phyloP scores from a whole-genome alignment of 64 coral and sea anemone genomes.

The Porites lutea region DNA sequence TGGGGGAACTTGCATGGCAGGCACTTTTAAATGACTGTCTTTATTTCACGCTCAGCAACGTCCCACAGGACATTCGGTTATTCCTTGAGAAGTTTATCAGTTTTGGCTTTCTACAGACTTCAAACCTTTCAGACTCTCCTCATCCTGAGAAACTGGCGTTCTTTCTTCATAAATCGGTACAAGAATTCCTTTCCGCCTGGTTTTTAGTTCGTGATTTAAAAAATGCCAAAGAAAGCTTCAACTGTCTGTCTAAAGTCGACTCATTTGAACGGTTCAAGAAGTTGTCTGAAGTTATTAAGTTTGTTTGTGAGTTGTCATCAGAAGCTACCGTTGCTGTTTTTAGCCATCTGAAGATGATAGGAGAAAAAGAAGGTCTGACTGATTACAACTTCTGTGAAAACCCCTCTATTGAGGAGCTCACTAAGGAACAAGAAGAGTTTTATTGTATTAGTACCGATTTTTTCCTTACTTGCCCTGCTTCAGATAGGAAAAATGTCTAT shows the following conservation, averaged over 20 bases:
- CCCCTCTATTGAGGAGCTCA: neutral
- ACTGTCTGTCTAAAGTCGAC: neutral
- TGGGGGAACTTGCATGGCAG: constrained; percentile 49
- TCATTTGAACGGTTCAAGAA: neutral
- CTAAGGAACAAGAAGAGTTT: neutral
- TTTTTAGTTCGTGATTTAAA: constrained; percentile 20
- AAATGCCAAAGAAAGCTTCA: neutral
- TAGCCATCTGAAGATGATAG: neutral
- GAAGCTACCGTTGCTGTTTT: neutral
- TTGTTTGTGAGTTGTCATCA: constrained; percentile 18
- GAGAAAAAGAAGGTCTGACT: constrained; percentile 14
- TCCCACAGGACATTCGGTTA: neutral
- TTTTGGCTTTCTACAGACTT: constrained; percentile 53
- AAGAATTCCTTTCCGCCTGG: constrained; percentile 60
- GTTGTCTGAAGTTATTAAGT: neutral
- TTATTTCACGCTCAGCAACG: neutral
- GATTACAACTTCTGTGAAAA: neutral
- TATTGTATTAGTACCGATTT: neutral
- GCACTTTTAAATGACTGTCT: constrained; percentile 39
- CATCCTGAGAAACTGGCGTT: constrained; percentile 34
- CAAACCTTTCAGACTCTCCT: constrained; percentile 2
- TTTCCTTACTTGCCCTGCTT: neutral
- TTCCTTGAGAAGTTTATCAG: neutral
- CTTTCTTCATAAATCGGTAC: constrained; percentile 53
- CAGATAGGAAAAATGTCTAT: neutral